These are phyloP conservation scores for Lasioglossum oenotherae DNA, from an alignment of 2,888 invertebrate species.

Conservation along the genomic window DNA sequence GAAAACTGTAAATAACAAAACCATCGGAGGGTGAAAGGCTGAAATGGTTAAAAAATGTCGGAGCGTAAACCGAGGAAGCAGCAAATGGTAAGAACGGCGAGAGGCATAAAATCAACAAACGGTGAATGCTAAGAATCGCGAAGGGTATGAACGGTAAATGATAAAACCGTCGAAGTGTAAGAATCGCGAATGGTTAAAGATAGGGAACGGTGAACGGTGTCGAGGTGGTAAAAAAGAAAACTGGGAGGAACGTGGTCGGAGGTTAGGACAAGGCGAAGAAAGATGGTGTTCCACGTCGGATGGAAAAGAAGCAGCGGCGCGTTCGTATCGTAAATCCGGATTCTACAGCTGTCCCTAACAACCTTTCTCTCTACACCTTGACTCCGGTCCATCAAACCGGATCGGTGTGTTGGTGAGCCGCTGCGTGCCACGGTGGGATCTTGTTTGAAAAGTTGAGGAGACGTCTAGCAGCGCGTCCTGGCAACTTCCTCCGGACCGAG, in stretches of 20 bases:
- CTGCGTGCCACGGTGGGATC: neutral
- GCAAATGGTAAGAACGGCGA: neutral
- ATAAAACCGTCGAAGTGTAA: neutral
- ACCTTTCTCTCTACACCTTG: neutral
- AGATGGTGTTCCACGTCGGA: neutral
- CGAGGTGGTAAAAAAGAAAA: neutral
- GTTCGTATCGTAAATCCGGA: constrained; percentile 34
- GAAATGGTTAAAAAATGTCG: neutral
- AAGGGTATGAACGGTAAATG: neutral
- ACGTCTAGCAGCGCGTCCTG: neutral
- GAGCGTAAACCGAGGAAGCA: neutral
- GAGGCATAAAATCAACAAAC: neutral
- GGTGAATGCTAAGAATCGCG: neutral
- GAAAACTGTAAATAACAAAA: neutral
- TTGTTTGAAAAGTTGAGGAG: constrained; percentile 18
- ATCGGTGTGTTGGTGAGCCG: neutral
- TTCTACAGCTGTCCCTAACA: constrained; percentile 34
- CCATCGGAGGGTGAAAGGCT: neutral
- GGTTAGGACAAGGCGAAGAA: neutral
- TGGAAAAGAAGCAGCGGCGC: neutral
- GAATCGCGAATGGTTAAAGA: neutral
- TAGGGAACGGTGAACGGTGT: neutral
- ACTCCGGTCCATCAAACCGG: constrained; percentile 12
- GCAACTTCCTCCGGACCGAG: neutral
- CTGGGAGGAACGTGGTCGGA: neutral